phyloP scores from a whole-genome alignment of 2,888 invertebrate species.

The Idaea aversata region DNA sequence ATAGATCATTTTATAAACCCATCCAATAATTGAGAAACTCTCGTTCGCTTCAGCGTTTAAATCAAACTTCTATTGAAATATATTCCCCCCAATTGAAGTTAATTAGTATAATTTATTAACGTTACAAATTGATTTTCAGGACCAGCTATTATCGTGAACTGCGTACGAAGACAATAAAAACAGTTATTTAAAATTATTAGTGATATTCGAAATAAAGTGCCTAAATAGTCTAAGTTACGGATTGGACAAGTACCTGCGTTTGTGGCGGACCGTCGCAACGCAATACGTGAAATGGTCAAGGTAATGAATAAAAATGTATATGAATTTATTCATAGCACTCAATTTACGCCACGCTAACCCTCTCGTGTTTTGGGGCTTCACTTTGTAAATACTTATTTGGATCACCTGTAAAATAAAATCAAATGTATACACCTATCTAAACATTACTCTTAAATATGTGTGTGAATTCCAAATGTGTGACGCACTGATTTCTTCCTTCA shows the following conservation, averaged over 20 bases:
- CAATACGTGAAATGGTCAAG: slow-evolving; percentile 79
- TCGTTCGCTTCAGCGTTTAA: not conserved
- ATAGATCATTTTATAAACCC: not conserved
- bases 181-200: slow-evolving; percentile 52
- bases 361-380: slow-evolving; percentile 67
- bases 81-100: slow-evolving; percentile 31
- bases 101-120: slow-evolving; percentile 43
- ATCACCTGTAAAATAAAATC: slow-evolving; percentile 58
- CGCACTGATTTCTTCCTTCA: slow-evolving; percentile 39
- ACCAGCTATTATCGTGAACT: slow-evolving; percentile 72
- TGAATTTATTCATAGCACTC: slow-evolving; percentile 69
- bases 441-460: slow-evolving; percentile 42
- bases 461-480: slow-evolving; percentile 50
- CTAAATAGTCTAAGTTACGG: slow-evolving; percentile 52
- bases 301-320: slow-evolving; percentile 63
- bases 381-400: slow-evolving; percentile 72
- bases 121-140: slow-evolving; percentile 67
- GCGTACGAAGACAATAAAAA: slow-evolving; percentile 62
- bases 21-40: not conserved
- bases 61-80: slow-evolving; percentile 9
- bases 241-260: slow-evolving; percentile 50
- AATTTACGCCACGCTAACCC: slow-evolving; percentile 72
- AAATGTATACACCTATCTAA: slow-evolving; percentile 39
- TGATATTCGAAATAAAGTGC: slow-evolving; percentile 57
- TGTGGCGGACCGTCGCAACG: slow-evolving; percentile 61